phyloP scores from a whole-genome alignment of 2,888 invertebrate genomes.

The Melanophora roralis region DNA sequence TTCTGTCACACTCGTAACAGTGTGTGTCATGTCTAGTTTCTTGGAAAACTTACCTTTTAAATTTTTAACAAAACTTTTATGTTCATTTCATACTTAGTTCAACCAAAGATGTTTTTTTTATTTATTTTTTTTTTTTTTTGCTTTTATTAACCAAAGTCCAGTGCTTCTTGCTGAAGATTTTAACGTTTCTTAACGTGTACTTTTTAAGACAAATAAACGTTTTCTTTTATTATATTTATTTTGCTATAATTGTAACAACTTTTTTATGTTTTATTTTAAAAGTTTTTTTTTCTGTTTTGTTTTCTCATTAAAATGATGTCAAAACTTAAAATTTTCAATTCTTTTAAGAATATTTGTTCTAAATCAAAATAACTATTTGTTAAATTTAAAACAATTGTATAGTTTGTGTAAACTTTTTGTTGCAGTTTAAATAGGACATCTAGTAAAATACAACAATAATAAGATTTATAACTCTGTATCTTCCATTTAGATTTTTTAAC shows the following conservation, averaged over 20 bases:
- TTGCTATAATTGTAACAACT: background rate
- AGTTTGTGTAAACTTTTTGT: slow-evolving; percentile 16
- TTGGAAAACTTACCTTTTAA: background rate
- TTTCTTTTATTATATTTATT: background rate
- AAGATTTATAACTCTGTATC: background rate
- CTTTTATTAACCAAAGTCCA: slow-evolving; percentile 23
- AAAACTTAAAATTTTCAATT: background rate
- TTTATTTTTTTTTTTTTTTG: background rate
- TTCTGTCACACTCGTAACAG: too few species aligned
- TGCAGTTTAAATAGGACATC: slow-evolving; percentile 57
- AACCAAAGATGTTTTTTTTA: background rate
- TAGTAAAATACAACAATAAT: slow-evolving; percentile 27
- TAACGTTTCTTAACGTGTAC: background rate
- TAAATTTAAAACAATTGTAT: slow-evolving; percentile 6
- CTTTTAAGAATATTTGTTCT: background rate
- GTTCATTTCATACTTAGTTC: too few species aligned
- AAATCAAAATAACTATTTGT: background rate
- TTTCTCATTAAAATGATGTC: slow-evolving; percentile 2
- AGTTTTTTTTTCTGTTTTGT: background rate
- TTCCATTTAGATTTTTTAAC: slow-evolving; percentile 34
- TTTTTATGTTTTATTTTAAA: background rate
- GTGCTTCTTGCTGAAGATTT: background rate
- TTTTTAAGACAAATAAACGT: slow-evolving; percentile 15
- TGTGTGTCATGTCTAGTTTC: background rate
- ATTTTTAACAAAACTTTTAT: background rate